Conservation (phyloP, 2,888 invertebrate species). For the Thymelicus sylvestris region DNA sequence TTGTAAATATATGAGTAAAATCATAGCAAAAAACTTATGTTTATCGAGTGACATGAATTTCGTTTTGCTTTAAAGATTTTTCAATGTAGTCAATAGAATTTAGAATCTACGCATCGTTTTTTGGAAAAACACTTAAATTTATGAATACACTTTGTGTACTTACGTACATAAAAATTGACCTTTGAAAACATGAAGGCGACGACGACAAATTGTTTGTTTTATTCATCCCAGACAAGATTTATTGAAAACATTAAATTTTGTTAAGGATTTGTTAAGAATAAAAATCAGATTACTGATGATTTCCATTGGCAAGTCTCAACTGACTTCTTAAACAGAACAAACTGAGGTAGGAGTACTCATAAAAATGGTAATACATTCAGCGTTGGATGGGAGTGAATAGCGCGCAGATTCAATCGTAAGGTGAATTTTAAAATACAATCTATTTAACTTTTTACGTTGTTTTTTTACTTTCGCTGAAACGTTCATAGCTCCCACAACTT, state of each 20-base stretch:
- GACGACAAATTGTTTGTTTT: too few relatives aligned
- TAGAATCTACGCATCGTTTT: too few relatives aligned
- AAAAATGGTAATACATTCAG: slow-evolving; percentile 12
- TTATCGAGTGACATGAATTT: too few relatives aligned
- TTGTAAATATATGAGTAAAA: too few relatives aligned
- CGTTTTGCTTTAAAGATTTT: too few relatives aligned
- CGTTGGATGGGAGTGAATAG: not conserved
- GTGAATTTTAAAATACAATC: slow-evolving; percentile 9
- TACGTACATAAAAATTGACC: too few relatives aligned
- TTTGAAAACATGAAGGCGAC: too few relatives aligned
- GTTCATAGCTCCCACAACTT: not conserved
- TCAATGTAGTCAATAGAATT: too few relatives aligned
- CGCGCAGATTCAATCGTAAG: slow-evolving; percentile 4
- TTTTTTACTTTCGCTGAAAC: not conserved
- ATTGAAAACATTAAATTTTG: not conserved
- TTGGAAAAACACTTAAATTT: too few relatives aligned
- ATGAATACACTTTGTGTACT: too few relatives aligned
- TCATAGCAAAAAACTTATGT: too few relatives aligned
- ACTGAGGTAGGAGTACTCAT: slow-evolving; percentile 1
- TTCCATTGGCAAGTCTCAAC: not conserved
- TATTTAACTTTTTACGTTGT: slow-evolving; percentile 4
- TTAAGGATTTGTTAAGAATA: not conserved
- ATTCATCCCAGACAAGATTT: not conserved
- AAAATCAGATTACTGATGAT: not conserved
- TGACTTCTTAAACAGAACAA: slow-evolving; percentile 6